Base-by-base conservation (phyloP, 2,113 vertebrate genomes). In the Oncorhynchus masou region DNA sequence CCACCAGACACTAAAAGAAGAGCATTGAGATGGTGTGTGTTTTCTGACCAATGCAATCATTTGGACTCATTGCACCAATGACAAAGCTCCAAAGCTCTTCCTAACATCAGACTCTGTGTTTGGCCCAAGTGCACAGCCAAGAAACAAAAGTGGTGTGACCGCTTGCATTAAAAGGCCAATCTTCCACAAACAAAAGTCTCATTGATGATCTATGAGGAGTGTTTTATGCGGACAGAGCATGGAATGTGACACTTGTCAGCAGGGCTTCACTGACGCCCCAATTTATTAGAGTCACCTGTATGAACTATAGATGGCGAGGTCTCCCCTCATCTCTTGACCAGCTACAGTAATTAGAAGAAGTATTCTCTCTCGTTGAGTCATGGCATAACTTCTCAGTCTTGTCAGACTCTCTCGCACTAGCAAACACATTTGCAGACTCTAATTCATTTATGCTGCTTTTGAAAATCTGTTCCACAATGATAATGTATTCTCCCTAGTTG, bases 321-420 rank as follows among this genome's bases (percentile, higher is more conserved):
- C n/a, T 73, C 13, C 60, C 62, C 66, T 1, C 27, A 12, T 59
- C 74, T 71, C 77, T 79, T 87, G 74, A 88, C 83, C 74, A 82
- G 49, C 76, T 74, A 75, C 70, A 70, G 49, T 64, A 75, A 64
- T 71, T 25, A 15, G 69, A 66, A 13, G 68, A 85, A 65, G n/a
- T 68, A 78, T 79, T 67, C 57, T 68, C 68, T 31, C 65, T 24
- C 57, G 29, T 75, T 60, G 77, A 85, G 76, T 89, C 84, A 84
- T 86, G 65, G 16, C 27, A 80, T 83, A 74, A 71, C 74, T 78
- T 77, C 75, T 74, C 76, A 75, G 24, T 77, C 16, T 67, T 39
- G 70, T 74, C 49, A 74, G 85, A 81, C 83, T 77, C 39, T 89
- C 80, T 86, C 70, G 48, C 66, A 62, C 74, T 49, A n/a, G n/a